Base-by-base conservation (phyloP, 2,888 invertebrate species). In the Synanthedon tipuliformis region DNA sequence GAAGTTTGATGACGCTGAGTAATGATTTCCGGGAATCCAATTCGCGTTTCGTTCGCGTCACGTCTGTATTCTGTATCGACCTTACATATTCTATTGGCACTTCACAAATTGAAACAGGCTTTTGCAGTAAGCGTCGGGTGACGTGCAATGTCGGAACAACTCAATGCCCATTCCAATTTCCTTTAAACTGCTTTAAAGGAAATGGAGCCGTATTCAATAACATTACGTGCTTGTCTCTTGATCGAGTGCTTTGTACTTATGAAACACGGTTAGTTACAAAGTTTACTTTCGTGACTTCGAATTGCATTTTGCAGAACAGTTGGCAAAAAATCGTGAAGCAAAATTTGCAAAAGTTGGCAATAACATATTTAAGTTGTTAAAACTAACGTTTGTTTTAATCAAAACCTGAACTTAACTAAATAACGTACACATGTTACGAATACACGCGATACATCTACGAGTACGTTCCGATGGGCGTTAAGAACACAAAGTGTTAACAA, bases 21-120 rank as follows among this genome's bases (percentile, higher is more conserved):
- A 45, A 34, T 34, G 34, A 34, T 34, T 34, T 45, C 45, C n/a
- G 7, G 45, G 13, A 45, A 45, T 45, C 45, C 45, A n/a, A 13
- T 45, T 45, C 45, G 13, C 45, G 5, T 45, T 45, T 45, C n/a
- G 1, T 45, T 13, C 45, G 34, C 34, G 45, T 45, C 45, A 45
- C 45, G 45, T 45, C 13, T 45, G 45, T 45, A n/a, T 45, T 45
- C 34, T 34, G 10, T 10, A 34, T 34, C n/a, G 13, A 13, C 45
- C 13, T 45, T 45, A 45, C 13, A 45, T 45, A 45, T 45, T 13
- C 45, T n/a, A 45, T 45, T 45, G 45, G 45, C 45, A 45, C 45
- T 45, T 45, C 13, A 45, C 45, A 45, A 71, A 76, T 73, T 71
- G 70, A 68, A 75, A 74, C 69, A 73, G 72, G 70, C 66, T 71